These are phyloP conservation scores for Leucozona laternaria DNA, from an alignment of 2,888 invertebrate genomes.

Conservation along the genomic window DNA sequence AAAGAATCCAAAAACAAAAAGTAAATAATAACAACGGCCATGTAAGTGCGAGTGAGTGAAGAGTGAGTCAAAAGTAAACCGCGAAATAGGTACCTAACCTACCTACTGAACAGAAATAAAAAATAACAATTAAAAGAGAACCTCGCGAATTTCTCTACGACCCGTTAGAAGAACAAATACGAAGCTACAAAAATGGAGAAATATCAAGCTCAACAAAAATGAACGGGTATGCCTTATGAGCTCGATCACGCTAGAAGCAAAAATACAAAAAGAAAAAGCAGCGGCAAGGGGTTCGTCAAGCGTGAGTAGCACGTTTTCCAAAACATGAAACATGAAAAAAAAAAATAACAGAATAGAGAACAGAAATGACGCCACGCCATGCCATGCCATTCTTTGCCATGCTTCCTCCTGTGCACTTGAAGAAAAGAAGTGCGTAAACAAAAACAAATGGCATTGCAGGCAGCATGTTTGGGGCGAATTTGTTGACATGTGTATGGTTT, in stretches of 20 bases:
- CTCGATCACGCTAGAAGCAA: neutral
- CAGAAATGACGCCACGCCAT: conserved; percentile 39
- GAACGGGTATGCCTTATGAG: neutral
- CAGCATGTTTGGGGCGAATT: conserved; percentile 62
- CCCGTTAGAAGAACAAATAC: conserved; percentile 53
- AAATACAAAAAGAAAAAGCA: neutral
- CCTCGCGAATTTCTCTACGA: conserved; percentile 65
- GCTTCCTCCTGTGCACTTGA: conserved; percentile 42
- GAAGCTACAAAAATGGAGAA: conserved; percentile 36
- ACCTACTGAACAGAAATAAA: conserved; percentile 31
- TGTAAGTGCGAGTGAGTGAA: conserved; percentile 36
- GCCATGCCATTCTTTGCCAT: conserved; percentile 6
- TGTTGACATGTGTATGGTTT: neutral
- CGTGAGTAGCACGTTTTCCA: conserved; percentile 69
- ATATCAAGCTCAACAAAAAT: conserved; percentile 4
- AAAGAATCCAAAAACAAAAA: conserved; percentile 30
- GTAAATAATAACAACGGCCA: conserved; percentile 58
- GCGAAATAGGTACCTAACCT: conserved; percentile 13
- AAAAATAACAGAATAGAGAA: conserved; percentile 23
- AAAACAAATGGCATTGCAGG: conserved; percentile 58
- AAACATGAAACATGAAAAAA: conserved; percentile 59
- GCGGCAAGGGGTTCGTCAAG: conserved; percentile 12
- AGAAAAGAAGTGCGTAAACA: conserved; percentile 61
- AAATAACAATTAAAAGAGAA: conserved; percentile 50
- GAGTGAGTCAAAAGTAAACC: conserved; percentile 6